A percentile compares a stretch with the other conserved stretches of the same genome.
These are phyloP conservation scores for Gambusia yucatana DNA, from an alignment of 2,797 vertebrate species.

Conservation along the genomic window DNA sequence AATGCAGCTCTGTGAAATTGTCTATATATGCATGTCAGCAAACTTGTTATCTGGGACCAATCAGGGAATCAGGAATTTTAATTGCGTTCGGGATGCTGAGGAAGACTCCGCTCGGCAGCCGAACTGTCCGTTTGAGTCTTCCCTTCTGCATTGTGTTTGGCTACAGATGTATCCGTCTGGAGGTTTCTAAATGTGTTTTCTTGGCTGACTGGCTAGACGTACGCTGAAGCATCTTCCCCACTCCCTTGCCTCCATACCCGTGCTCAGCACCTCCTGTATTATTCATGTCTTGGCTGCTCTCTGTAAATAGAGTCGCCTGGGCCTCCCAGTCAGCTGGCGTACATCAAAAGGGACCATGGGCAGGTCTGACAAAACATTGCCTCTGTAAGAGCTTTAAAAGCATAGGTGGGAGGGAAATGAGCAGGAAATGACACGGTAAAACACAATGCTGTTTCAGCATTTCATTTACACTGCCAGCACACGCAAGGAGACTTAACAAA, in stretches of 20 bases:
- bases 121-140: conserved; percentile 33
- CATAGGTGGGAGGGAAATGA: conserved; percentile 40
- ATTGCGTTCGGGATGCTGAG: conserved; percentile 16
- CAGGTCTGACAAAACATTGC: conserved; percentile 52
- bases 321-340: conserved; percentile 49
- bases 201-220: conserved; percentile 25
- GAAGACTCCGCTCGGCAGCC: conserved; percentile 8
- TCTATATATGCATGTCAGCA: conserved; percentile 32
- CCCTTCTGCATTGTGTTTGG: conserved; percentile 12
- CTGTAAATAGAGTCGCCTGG: conserved; percentile 54
- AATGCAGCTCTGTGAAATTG: conserved; percentile 18
- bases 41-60: conserved; percentile 25
- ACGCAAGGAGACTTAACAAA: conserved; percentile 1
- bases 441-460: conserved; percentile 54
- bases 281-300: conserved; percentile 57
- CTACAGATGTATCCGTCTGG: conserved; percentile 40
- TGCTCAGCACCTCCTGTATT: conserved; percentile 56
- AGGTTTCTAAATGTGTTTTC: conserved; percentile 28
- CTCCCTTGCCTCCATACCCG: conserved; percentile 33
- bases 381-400: conserved; percentile 60
- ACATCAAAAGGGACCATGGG: conserved; percentile 20
- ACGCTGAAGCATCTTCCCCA: conserved; percentile 29
- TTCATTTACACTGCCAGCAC: conserved; percentile 9
- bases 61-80: conserved; percentile 35
- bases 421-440: conserved; percentile 30